Base-by-base conservation (phyloP, 2,113 vertebrate species). In the Lagopus muta region DNA sequence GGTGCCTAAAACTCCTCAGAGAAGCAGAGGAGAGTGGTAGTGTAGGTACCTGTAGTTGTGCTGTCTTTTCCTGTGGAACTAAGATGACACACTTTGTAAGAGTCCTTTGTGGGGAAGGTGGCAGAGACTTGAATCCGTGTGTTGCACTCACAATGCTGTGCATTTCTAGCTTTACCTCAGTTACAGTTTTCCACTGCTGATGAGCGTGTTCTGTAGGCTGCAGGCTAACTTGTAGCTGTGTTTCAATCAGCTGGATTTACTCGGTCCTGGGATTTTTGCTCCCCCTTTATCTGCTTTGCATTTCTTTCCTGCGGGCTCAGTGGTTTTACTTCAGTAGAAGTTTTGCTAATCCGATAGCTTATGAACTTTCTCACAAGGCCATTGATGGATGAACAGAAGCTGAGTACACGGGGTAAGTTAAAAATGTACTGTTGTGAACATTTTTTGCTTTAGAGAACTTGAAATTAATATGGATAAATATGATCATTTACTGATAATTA, bases 101-200 rank as follows among this genome's bases (percentile, higher is more conserved):
- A 54, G 40, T 78, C 8, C 9, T 74, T 20, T 72, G 25, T 42
- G 47, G 27, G 62, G n/a, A 58, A 77, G 27, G 30, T 4, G 16
- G 8, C 82, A 57, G 17, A 32, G 3, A 18, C 24, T 25, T 50
- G 73, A 38, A 19, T 5, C 27, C 24, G 21, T 28, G 32, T 3
- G 0, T 18, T 15, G 50, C 30, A 40, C 30, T 43, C 65, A 13
- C 42, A 36, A 1, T 28, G 16, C 61, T 58, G 22, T 42, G 54
- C 0, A 0, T 43, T 34, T 17, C 83, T 55, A 13, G 12, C 2
- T 38, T 40, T 2, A 8, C 30, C 45, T 52, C 50, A 62, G 55
- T 50, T 42, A 5, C 14, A 45, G 21, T 25, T 82, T 67, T 36
- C 52, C 32, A 21, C 42, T 77, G 45, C 62, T 58, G 1, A 38